Evolutionary conservation across 2,113 vertebrate species (phyloP), one percentile per base, ranked within the genome.

Genomic region (Haemorhous mexicanus): DNA sequence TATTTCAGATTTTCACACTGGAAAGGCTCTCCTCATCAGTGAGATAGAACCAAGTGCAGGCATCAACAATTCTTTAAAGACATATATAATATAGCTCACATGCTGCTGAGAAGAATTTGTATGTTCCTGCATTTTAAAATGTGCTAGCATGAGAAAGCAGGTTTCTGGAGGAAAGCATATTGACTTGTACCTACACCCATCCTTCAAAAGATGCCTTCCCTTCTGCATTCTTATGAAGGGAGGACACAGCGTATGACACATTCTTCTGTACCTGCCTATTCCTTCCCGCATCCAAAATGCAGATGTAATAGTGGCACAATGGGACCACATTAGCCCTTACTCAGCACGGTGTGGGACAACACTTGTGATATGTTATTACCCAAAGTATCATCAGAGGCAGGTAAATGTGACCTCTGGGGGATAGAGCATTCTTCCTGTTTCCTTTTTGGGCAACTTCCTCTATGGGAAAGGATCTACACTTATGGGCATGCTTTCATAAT

Each of bases 231-330:
- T 76, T 23, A 41, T 0, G 1, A 59, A 61, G 30, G 16, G 22
- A 62, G 5, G 28, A 70, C 4, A 5, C 6, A 37, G 13, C 2
- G 3, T 6, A 47, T 5, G 33, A 2, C 46, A 35, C 2, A 12
- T 35, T 90, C 22, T 59, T 82, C 44, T 24, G 1, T 32, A 76
- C 20, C 41, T 64, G 47, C 30, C 64, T 28, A 5, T 27, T 64
- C 35, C 32, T 67, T 16, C n/a, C 59, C 39, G 32, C 28, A 79
- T 66, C 41, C 66, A 49, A 87, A 92, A 87, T 5, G 9, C 1
- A 0, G 28, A 49, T 9, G 6, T 46, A 69, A 41, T 6, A 44
- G 16, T 7, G 13, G 50, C 21, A 81, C 16, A 15, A n/a, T 4
- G 5, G 46, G 23, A 75, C 16, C 10, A 61, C 20, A 70, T 39